A percentile compares a stretch with the other conserved stretches of the same genome.
Conservation (phyloP, 2,797 vertebrate genomes). For the Danio choprae region DNA sequence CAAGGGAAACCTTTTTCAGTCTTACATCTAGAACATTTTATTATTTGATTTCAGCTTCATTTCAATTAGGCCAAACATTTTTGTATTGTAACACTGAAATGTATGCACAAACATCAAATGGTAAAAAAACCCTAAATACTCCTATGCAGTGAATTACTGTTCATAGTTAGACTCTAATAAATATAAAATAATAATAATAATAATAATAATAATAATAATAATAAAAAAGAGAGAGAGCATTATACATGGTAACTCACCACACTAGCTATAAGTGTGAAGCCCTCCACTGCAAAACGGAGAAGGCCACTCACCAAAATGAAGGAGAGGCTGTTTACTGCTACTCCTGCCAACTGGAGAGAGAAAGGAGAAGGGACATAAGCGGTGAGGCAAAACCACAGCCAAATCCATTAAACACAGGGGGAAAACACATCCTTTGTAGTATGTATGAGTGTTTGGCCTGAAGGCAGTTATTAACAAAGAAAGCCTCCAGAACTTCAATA, state of each 20-base stretch:
- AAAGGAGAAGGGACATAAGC: conserved; percentile 43
- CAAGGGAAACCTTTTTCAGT: neutral
- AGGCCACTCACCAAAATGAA: conserved; percentile 75
- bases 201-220: too few relatives aligned
- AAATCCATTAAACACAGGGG: conserved; percentile 34
- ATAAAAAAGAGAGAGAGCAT: neutral
- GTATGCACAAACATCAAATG: neutral
- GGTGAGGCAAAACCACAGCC: conserved; percentile 37
- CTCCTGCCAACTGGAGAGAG: conserved; percentile 52
- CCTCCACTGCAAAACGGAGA: conserved; percentile 86
- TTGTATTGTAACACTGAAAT: neutral
- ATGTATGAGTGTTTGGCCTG: conserved; percentile 37
- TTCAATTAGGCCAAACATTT: neutral
- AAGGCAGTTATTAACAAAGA: conserved; percentile 51
- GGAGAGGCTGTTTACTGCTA: conserved; percentile 61
- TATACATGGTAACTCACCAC: conserved; percentile 71
- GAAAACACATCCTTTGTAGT: conserved; percentile 40
- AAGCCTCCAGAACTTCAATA: conserved; percentile 25
- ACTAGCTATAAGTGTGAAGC: conserved; percentile 80
- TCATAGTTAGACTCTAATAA: neutral
- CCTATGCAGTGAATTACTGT: neutral
- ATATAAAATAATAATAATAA: too few relatives aligned
- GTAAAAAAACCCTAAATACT: neutral
- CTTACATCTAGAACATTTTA: neutral
- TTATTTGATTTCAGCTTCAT: neutral